A percentile compares a stretch with the other conserved stretches of the same genome.
These are phyloP conservation scores for Drosophila murphyi DNA, from an alignment of 1,140 invertebrate species.

Conservation along the genomic window DNA sequence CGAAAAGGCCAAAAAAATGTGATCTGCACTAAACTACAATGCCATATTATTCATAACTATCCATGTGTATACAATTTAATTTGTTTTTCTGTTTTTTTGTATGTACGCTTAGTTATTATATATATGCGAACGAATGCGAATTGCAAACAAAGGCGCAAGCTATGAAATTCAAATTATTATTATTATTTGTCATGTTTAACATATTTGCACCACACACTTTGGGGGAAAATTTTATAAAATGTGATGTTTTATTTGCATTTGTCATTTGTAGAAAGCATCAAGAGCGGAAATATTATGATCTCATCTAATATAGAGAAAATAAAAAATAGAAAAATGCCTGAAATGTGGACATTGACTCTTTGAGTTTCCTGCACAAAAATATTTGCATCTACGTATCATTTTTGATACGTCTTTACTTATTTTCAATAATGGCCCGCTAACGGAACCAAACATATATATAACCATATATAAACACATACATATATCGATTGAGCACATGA, in stretches of 20 bases:
- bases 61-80: neutral
- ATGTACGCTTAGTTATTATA: slow-evolving; percentile 10
- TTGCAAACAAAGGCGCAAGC: slow-evolving; percentile 12
- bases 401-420: neutral
- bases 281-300: neutral
- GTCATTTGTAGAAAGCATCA: neutral
- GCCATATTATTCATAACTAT: neutral
- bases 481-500: slow-evolving; percentile 58
- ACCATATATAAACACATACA: slow-evolving; percentile 11
- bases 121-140: slow-evolving; percentile 18
- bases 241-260: slow-evolving; percentile 9
- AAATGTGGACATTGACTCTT: slow-evolving; percentile 22
- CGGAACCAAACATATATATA: slow-evolving; percentile 6
- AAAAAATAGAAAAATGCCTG: neutral
- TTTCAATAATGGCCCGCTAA: slow-evolving; percentile 1
- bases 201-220: slow-evolving; percentile 13
- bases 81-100: neutral
- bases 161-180: slow-evolving; percentile 7
- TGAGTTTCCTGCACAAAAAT: slow-evolving; percentile 5
- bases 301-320: neutral
- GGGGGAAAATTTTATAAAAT: slow-evolving; percentile 1
- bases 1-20: slow-evolving; percentile 16
- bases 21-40: neutral
- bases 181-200: slow-evolving; percentile 17
- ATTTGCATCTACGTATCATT: neutral